Percentiles rank a stretch among this genome's conserved stretches.
These are phyloP conservation scores for Idaea straminata DNA, from an alignment of 2,888 invertebrate species.

Conservation along the genomic window DNA sequence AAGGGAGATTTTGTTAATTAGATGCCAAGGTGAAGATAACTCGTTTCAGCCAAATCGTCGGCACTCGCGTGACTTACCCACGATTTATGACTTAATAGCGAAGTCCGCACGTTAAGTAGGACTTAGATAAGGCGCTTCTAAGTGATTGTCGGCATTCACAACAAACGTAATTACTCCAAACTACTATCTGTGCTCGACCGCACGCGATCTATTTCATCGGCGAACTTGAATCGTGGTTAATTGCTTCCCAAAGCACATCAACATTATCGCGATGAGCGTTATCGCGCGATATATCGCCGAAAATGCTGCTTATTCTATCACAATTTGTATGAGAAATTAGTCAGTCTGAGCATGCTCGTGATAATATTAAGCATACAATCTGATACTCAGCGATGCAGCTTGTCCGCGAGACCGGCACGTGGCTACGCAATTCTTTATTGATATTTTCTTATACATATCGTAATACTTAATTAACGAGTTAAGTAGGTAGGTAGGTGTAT, in stretches of 20 bases:
- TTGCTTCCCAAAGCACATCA: conserved; percentile 55
- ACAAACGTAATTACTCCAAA: conserved; percentile 80
- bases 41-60: conserved; percentile 70
- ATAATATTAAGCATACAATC: no score
- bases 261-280: not conserved
- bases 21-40: conserved; percentile 69
- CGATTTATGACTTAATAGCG: conserved; percentile 79
- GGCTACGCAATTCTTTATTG: no score
- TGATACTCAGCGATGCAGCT: no score
- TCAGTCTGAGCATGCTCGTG: no score
- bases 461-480: no score
- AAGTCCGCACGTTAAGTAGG: conserved; percentile 75
- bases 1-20: conserved; percentile 64
- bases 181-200: conserved; percentile 67
- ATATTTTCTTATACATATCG: no score
- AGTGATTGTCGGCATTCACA: conserved; percentile 80
- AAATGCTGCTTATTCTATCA: not conserved
- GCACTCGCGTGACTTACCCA: conserved; percentile 68
- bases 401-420: no score
- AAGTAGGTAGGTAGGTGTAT: no score
- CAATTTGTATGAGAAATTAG: no score
- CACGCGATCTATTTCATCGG: conserved; percentile 75
- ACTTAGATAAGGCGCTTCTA: conserved; percentile 78
- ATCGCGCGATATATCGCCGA: not conserved
- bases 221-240: conserved; percentile 65